These are phyloP conservation scores for Cynocephalus volans DNA, from an alignment of 2,113 vertebrate species.

Conservation along the genomic window DNA sequence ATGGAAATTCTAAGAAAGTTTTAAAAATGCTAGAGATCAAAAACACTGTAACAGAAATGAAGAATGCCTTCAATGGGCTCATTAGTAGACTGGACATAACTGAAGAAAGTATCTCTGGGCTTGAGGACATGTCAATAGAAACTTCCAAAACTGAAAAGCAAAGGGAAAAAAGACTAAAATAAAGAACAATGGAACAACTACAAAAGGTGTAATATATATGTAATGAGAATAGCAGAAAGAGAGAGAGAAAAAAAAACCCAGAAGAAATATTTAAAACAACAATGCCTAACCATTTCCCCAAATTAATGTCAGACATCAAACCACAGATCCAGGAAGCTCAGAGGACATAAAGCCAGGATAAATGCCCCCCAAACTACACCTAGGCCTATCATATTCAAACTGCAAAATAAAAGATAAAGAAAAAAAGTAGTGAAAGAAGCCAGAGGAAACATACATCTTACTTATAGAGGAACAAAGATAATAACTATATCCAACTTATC, in stretches of 20 bases:
- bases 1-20: not conserved
- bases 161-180: not conserved
- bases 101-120: not conserved
- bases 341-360: not conserved
- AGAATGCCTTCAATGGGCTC: not conserved
- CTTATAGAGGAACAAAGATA: not conserved
- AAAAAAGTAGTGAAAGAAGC: not conserved
- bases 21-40: not conserved
- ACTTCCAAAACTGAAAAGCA: not conserved
- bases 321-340: not conserved
- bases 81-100: not conserved
- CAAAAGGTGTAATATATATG: not conserved
- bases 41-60: not conserved
- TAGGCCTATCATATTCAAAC: not conserved
- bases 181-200: not conserved
- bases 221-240: not conserved
- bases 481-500: not conserved
- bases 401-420: not conserved
- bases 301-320: not conserved
- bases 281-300: not conserved
- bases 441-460: not conserved
- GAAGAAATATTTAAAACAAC: not conserved
- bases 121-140: not conserved
- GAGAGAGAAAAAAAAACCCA: not conserved
- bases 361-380: not conserved